Evolutionary conservation across 2,797 vertebrate species (phyloP), one percentile per base, ranked within the genome.

Genomic region (Sebastes oblongus): DNA sequence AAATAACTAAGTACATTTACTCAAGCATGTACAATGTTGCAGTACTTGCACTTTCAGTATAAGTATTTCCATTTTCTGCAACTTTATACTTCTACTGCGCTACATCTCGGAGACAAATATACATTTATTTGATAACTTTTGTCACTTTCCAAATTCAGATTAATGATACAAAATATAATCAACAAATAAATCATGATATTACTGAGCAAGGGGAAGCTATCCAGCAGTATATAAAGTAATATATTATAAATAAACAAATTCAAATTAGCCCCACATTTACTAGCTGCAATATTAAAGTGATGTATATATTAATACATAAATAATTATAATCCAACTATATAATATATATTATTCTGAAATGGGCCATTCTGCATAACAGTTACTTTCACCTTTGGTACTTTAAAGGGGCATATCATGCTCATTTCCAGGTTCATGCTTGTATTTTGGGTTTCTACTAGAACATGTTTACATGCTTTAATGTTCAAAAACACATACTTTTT

Each of bases 281-380:
- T 46, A 46, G 42, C 16, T 46, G 42, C 42, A 46, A 46, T 46
- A 46, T 46, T 46, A 46, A 0, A 46, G 16, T 46, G 1, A 46
- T 46, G 42, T 46, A 46, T 46, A 18, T 46, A 46, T 46, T 2
- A 46, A 46, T 46, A 0, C 42, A 8, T 46, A 0, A 46, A 46
- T 46, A 18, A 46, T 46, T 46, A 18, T 46, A 46, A 46, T 46
- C 42, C 42, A 46, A 46, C 0, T 4, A 46, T 46, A 18, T 46
- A 46, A 46, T 46, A 18, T 18, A 46, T 18, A 46, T 46, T 18
- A 16, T 46, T 46, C 42, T 46, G 42, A 46, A 46, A 46, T 46
- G 16, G 0, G 42, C 16, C 42, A 46, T 18, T 46, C 42, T 46
- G 42, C 1, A 46, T 46, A 18, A 46, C 0, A 46, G 0, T 0